phyloP scores from a whole-genome alignment of 2,797 vertebrate species.

The Sebastes vulpes region DNA sequence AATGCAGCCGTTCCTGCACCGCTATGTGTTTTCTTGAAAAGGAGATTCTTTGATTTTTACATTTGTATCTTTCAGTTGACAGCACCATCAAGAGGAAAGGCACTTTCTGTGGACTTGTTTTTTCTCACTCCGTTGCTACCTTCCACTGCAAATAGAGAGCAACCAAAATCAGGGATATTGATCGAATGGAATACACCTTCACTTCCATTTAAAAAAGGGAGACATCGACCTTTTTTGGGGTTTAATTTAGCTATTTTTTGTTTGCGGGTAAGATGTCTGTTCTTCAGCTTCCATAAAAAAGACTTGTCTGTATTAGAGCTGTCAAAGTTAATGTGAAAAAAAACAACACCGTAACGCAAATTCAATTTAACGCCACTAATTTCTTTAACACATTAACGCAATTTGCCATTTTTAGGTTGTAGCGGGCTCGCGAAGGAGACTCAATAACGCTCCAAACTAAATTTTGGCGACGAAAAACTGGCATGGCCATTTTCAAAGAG shows the following conservation, averaged over 20 bases:
- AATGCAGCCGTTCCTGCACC: constrained; percentile 78
- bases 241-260: constrained; percentile 18
- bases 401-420: no score
- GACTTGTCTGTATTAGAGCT: not conserved
- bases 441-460: no score
- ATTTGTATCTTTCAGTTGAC: constrained; percentile 81
- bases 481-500: no score
- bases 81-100: constrained; percentile 98
- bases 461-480: no score
- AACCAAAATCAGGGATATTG: constrained; percentile 32
- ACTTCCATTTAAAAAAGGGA: not conserved
- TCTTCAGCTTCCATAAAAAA: constrained; percentile 24
- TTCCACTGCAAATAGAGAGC: constrained; percentile 51
- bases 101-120: constrained; percentile 93
- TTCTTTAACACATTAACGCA: no score
- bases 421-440: no score
- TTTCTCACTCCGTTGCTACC: constrained; percentile 70
- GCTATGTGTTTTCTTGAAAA: constrained; percentile 83
- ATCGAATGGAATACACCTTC: constrained; percentile 26
- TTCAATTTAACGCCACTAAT: no score
- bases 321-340: no score
- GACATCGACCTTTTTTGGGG: constrained; percentile 8
- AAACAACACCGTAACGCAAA: no score
- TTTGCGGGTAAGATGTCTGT: not conserved
- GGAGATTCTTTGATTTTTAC: constrained; percentile 79